Conservation (phyloP, 2,797 vertebrate genomes). For the Antennarius maculatus region DNA sequence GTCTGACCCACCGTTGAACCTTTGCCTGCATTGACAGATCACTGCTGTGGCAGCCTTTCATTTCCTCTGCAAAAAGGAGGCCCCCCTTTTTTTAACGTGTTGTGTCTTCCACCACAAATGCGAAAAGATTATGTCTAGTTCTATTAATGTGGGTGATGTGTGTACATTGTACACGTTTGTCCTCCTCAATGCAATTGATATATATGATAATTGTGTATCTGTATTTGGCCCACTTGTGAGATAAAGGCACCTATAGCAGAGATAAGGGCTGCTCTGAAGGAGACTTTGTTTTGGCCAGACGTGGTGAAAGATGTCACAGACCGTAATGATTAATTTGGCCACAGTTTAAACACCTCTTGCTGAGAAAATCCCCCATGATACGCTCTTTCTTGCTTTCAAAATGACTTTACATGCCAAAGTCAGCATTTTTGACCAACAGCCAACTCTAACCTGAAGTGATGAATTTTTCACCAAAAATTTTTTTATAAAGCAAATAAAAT, state of each 20-base stretch:
- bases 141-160: conserved; percentile 61
- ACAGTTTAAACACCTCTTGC: conserved; percentile 50
- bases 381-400: conserved; percentile 16
- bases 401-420: neutral
- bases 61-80: conserved; percentile 63
- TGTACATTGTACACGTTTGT: conserved; percentile 60
- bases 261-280: conserved; percentile 58
- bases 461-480: neutral
- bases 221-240: conserved; percentile 64
- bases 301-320: conserved; percentile 50
- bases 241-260: conserved; percentile 65
- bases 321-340: conserved; percentile 58
- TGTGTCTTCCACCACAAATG: conserved; percentile 70
- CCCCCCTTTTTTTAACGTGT: conserved; percentile 44
- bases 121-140: conserved; percentile 75
- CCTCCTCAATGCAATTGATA: conserved; percentile 57
- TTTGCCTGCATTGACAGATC: conserved; percentile 73
- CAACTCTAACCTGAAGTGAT: neutral
- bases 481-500: neutral
- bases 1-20: conserved; percentile 79
- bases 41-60: conserved; percentile 72
- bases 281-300: conserved; percentile 69
- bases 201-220: conserved; percentile 68
- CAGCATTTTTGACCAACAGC: conserved; percentile 7
- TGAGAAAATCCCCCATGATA: conserved; percentile 29